Percentiles rank a stretch among this genome's conserved stretches.
These are phyloP conservation scores for Sandelia bainsii DNA, from an alignment of 2,797 vertebrate species.

Conservation along the genomic window DNA sequence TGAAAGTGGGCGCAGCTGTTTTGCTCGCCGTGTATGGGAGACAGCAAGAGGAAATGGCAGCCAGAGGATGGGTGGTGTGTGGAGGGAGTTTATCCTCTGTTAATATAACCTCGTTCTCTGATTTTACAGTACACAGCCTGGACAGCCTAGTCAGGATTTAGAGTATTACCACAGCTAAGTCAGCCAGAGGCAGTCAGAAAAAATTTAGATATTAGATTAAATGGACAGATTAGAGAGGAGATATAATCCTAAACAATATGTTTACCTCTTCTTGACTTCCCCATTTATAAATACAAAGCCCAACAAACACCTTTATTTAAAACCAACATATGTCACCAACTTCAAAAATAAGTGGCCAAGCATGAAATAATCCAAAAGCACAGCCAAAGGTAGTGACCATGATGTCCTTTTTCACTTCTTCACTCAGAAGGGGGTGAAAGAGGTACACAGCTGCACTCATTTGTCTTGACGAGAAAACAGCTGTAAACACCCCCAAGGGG, in stretches of 20 bases:
- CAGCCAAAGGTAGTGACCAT: constrained; percentile 43
- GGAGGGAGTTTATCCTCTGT: constrained; percentile 53
- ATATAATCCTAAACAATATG: constrained; percentile 73
- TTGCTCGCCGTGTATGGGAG: constrained; percentile 18
- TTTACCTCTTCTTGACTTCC: constrained; percentile 56
- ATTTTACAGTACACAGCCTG: constrained; percentile 63
- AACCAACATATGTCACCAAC: constrained; percentile 38
- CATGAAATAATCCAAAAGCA: constrained; percentile 24
- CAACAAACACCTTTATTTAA: constrained; percentile 59
- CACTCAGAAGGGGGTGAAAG: constrained; percentile 59
- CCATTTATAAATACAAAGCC: constrained; percentile 56
- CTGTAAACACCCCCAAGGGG: constrained; percentile 75
- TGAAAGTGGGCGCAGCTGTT: constrained; percentile 33
- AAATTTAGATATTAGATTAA: constrained; percentile 78
- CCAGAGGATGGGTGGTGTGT: constrained; percentile 8
- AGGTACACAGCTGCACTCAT: constrained; percentile 66
- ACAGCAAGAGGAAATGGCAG: constrained; percentile 16
- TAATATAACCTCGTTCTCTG: constrained; percentile 65
- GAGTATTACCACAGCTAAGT: constrained; percentile 79
- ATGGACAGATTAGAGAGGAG: constrained; percentile 75
- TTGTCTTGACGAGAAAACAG: constrained; percentile 82
- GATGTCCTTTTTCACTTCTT: constrained; percentile 45
- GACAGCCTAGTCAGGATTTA: constrained; percentile 79
- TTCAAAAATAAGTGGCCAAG: constrained; percentile 17
- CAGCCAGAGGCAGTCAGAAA: constrained; percentile 70